phyloP scores from a whole-genome alignment of 2,888 invertebrate species.

The Andrena bucephala region DNA sequence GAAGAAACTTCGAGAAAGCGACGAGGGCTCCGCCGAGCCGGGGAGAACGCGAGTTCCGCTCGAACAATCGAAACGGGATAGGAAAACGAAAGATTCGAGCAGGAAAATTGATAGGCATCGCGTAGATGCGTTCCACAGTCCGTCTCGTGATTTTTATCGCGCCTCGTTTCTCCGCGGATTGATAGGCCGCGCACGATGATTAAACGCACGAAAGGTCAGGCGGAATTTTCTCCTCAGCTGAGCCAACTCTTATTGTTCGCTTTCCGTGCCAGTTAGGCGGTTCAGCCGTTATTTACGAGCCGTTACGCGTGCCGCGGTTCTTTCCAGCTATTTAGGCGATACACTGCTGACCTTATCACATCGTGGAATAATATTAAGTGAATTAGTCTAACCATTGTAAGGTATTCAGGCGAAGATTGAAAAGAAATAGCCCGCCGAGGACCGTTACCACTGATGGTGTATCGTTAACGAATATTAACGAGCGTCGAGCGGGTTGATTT shows the following conservation, averaged over 20 bases:
- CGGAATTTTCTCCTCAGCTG: conserved; percentile 11
- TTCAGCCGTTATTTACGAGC: conserved; percentile 34
- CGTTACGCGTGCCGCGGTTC: conserved; percentile 32
- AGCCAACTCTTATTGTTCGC: conserved; percentile 2
- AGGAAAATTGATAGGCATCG: conserved; percentile 12
- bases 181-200: conserved; percentile 24
- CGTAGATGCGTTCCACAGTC: neutral
- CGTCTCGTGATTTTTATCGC: conserved; percentile 13
- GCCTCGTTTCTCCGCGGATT: conserved; percentile 10
- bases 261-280: neutral
- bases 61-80: neutral
- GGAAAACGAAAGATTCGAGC: conserved; percentile 9
- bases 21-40: neutral
- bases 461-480: conserved; percentile 52
- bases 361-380: neutral
- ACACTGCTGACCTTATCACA: neutral
- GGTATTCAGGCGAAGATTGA: conserved; percentile 12
- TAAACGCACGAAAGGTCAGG: conserved; percentile 33
- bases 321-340: conserved; percentile 17
- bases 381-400: conserved; percentile 12
- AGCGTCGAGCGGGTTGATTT: conserved; percentile 43
- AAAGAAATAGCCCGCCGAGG: conserved; percentile 18
- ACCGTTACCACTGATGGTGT: neutral
- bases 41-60: neutral
- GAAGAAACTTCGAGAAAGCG: conserved; percentile 1